These are phyloP conservation scores for Acanthurus tractus DNA, from an alignment of 2,797 vertebrate species.

Conservation along the genomic window DNA sequence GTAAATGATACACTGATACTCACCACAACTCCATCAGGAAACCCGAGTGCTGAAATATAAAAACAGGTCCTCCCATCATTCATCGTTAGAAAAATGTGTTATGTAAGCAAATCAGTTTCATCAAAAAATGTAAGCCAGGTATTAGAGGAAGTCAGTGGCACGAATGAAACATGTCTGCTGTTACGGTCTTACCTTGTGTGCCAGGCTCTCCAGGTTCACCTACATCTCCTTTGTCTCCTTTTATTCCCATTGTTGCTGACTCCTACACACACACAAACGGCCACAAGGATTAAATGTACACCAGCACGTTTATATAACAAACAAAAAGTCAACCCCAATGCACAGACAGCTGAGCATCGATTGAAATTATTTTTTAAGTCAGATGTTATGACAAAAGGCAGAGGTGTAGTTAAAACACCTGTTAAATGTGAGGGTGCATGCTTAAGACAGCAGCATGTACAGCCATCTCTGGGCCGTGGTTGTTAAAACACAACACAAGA, in stretches of 20 bases:
- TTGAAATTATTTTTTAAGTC: background rate
- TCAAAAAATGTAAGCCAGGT: background rate
- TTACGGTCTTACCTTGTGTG: conserved; percentile 82
- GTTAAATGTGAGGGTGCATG: conserved; percentile 55
- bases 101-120: background rate
- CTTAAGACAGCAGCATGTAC: conserved; percentile 21
- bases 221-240: conserved; percentile 92
- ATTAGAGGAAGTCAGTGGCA: too few relatives aligned
- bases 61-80: background rate
- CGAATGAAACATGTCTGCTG: background rate
- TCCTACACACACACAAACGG: conserved; percentile 47
- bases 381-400: background rate
- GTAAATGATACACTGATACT: conserved; percentile 31
- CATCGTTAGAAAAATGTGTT: too few relatives aligned
- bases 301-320: background rate
- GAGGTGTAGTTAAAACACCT: conserved; percentile 32
- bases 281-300: conserved; percentile 1
- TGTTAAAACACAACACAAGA: conserved; percentile 30
- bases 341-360: background rate
- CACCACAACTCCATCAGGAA: conserved; percentile 63
- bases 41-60: conserved; percentile 21
- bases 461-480: conserved; percentile 5
- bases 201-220: conserved; percentile 89
- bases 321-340: background rate
- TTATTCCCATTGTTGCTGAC: conserved; percentile 75